A percentile compares a stretch with the other conserved stretches of the same genome.
Evolutionary conservation across 2,113 vertebrate genomes (phyloP).

Genomic region (Urocolius indicus): DNA sequence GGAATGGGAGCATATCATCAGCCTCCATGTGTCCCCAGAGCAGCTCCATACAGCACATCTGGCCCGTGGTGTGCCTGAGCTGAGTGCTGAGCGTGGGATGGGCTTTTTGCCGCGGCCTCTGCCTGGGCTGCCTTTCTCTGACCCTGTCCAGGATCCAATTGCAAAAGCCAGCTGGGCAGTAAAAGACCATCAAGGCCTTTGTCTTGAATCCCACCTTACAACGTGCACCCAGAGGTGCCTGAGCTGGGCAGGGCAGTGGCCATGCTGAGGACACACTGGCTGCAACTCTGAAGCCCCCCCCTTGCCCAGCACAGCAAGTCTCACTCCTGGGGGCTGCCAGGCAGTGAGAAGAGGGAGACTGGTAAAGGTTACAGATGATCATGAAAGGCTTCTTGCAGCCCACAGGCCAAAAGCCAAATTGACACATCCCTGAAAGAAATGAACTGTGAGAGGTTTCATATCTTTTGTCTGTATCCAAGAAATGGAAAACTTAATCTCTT

Average conservation of each 20-base stretch:
- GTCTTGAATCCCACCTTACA: not conserved
- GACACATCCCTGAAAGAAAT: not conserved
- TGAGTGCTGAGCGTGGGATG: not conserved
- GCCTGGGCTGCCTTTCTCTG: not conserved
- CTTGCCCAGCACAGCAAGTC: accelerated
- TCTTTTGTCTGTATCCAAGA: not conserved
- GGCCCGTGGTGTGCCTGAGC: accelerated
- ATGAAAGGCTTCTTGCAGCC: not conserved
- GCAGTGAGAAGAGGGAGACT: not conserved
- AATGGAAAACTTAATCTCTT: not conserved
- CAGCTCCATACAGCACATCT: not conserved
- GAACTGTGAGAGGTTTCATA: not conserved
- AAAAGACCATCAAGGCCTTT: not conserved
- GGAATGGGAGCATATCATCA: not conserved
- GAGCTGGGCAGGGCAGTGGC: accelerated
- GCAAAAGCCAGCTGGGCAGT: not conserved
- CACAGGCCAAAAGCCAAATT: not conserved
- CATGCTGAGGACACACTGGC: accelerated
- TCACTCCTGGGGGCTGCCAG: not conserved
- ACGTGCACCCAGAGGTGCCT: not conserved
- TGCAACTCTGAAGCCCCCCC: not conserved
- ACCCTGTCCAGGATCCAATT: not conserved
- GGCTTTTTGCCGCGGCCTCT: not conserved
- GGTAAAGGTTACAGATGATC: not conserved
- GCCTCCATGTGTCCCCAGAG: not conserved